Base-by-base conservation (phyloP, 2,113 vertebrate species). In the Oxyura jamaicensis region DNA sequence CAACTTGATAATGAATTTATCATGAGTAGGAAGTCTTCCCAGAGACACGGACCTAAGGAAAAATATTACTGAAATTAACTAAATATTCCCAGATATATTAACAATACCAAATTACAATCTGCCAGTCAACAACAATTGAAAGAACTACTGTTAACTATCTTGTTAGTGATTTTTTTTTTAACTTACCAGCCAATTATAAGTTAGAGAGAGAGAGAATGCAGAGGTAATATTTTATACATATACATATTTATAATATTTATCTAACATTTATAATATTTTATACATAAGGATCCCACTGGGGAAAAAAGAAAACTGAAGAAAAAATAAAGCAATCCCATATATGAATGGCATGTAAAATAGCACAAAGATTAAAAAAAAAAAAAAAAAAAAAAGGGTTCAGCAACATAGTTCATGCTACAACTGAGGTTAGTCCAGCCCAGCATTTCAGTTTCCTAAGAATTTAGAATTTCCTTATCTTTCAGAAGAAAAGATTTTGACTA, bases 1-100 rank as follows among this genome's bases (percentile, higher is more conserved):
- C 74, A 96, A 4, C 55, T 58, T 92, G 50, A 96, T 92, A 29
- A 56, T 77, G 71, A 72, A 88, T 83, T 97, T 96, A 56, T 79
- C 74, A 31, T 95, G 22, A 95, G n/a, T 50, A 90, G 71, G 74
- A 93, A 97, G 93, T 42, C 83, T 78, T 82, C 90, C 96, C 8
- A 96, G 76, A 95, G 96, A 97, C 20, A 14, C 0, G 73, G 95
- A 90, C 31, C 62, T 98, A 83, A 63, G 22, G 35, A 66, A 83
- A 88, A 71, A 60, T 6, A 53, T 8, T 8, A 53, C 29, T 44
- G 10, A 48, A 52, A 65, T 83, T 56, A 92, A 74, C 20, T 53
- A 25, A 56, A 44, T 1, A 4, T 74, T 86, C 36, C 22, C 52
- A 90, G 44, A 58, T 26, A 48, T 35, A 69, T 41, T 73, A 56